Conservation (phyloP, 2,797 vertebrate species). For the Anguilla megastoma region DNA sequence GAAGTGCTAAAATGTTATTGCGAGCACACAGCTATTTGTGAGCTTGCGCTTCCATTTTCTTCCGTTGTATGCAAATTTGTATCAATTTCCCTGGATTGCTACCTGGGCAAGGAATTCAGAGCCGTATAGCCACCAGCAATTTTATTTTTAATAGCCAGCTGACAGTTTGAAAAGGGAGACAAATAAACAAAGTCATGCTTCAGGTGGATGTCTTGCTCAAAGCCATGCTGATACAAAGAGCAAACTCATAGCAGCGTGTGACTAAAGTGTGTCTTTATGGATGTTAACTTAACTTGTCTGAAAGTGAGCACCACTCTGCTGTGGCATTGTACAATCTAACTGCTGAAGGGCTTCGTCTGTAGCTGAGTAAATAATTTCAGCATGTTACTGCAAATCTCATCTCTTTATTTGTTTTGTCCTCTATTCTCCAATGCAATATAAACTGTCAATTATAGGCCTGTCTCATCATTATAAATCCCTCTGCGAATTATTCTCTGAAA, state of each 20-base stretch:
- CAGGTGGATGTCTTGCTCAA: background rate
- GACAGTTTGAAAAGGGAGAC: constrained; percentile 17
- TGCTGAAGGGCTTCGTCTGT: background rate
- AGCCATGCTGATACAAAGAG: background rate
- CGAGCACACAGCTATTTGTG: background rate
- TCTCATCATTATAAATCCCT: background rate
- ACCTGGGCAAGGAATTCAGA: background rate
- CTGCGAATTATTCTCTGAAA: background rate
- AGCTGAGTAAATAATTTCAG: background rate
- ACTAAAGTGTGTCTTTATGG: background rate
- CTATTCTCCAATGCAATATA: background rate
- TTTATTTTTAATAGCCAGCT: background rate
- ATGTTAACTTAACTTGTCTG: background rate
- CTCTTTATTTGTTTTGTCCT: background rate
- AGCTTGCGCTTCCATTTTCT: background rate
- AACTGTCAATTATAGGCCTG: background rate
- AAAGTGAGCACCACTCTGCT: background rate
- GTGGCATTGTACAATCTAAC: background rate
- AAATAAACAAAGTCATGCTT: background rate
- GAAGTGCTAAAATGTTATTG: background rate
- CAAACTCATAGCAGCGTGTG: background rate
- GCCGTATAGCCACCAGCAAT: background rate
- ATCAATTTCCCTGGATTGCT: constrained; percentile 1
- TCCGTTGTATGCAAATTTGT: background rate
- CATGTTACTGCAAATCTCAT: background rate